These are phyloP conservation scores for Chrysolophus pictus DNA, from an alignment of 2,797 vertebrate genomes.

Conservation along the genomic window DNA sequence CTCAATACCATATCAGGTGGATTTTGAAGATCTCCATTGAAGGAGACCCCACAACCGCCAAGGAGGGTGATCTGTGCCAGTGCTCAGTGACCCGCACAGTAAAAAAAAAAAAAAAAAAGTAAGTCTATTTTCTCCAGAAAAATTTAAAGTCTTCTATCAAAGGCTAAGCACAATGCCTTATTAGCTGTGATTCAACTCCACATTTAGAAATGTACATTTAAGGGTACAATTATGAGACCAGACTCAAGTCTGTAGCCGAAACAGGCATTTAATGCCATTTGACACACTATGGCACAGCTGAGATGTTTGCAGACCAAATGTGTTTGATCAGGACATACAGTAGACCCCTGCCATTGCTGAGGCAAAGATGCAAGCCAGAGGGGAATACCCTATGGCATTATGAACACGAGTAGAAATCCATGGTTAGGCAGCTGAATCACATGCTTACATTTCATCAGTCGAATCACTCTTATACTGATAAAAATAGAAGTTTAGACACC, in stretches of 20 bases:
- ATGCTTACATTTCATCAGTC: not conserved
- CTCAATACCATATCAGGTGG: not conserved
- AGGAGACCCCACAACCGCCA: not conserved
- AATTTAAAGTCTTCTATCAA: not conserved
- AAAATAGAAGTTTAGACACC: not conserved
- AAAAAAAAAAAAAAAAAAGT: not conserved
- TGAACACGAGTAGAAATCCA: not conserved
- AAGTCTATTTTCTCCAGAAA: not conserved
- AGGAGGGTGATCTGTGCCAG: not conserved
- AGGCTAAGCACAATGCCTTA: not conserved
- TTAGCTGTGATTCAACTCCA: not conserved
- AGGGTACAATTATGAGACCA: not conserved
- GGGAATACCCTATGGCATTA: accelerated
- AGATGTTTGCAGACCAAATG: not conserved
- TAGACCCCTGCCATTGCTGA: not conserved
- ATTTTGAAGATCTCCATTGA: not conserved
- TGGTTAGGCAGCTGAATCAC: not conserved
- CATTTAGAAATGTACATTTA: not conserved
- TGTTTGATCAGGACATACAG: not conserved
- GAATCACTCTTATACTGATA: accelerated
- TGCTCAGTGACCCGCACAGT: not conserved
- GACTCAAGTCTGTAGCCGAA: not conserved
- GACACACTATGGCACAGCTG: not conserved
- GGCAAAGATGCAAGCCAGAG: not conserved
- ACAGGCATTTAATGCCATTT: not conserved